Evolutionary conservation across 2,888 invertebrate species (phyloP), one percentile per base, ranked within the genome.

Genomic region (Drosophila fulvimacula): DNA sequence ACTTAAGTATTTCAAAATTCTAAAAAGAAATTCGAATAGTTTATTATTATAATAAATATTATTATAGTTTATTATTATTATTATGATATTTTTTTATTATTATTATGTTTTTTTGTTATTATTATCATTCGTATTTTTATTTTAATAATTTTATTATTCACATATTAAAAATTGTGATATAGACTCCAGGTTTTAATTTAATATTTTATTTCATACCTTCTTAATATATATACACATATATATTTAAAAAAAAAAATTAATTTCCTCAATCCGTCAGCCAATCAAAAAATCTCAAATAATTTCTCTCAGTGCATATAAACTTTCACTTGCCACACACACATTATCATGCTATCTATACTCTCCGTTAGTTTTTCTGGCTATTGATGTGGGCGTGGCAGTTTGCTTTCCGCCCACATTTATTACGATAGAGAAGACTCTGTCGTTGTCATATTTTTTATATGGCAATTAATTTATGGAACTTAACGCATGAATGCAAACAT

Each of bases 401-500:
- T 13, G 15, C 34, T 30, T 24, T 21, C 34, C 38, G 42, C 57
- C 53, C 21, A 17, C 15, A 46, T 41, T 30, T 39, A 30, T 55
- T 9, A 5, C 10, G 46, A 62, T 69, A 51, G 70, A 58, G 42
- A 67, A 46, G 46, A 67, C 61, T 52, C 24, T 36, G 51, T 7
- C 15, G 21, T 34, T 67, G 44, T 39, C 39, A 34, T 69, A 58
- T 67, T 60, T 60, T 78, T 78, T 64, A 81, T 64, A 81, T 81
- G 32, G 66, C 73, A 81, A 81, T 81, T 81, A 78, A 81, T 81
- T 81, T 78, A 79, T 84, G 78, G 64, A 32, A 32, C 64, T 73
- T 64, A 42, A 75, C 64, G 81, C 77, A 70, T 70, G 78, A 80
- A 68, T 80, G 80, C 62, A 38, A 64, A 72, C 69, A 79, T 79